Base-by-base conservation (phyloP, 2,797 vertebrate genomes). In the Ara ararauna region DNA sequence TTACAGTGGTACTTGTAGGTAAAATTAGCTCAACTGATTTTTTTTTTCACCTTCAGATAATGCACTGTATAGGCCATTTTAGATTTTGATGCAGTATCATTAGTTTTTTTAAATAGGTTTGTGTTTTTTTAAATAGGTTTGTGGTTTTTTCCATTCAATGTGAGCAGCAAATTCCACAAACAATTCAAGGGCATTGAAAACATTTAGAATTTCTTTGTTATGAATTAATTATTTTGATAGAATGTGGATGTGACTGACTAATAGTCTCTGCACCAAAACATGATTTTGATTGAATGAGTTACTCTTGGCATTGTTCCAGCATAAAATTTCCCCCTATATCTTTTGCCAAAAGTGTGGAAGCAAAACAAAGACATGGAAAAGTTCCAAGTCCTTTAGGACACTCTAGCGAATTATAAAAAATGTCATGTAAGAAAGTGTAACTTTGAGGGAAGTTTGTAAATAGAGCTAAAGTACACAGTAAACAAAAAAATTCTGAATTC, bases 231-330 rank as follows among this genome's bases (percentile, higher is more conserved):
- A 94, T 97, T 97, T 90, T 89, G 53, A 45, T 85, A 92, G 89
- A 92, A 96, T 71, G 73, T 90, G 83, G 44, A 58, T 90, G 85
- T 87, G 94, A 94, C 90, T 93, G 90, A 91, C 83, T 96, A 95
- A 96, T 93, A 93, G 61, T 56, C 76, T 83, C 32, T 91, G 72
- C 77, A 89, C 27, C 64, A 93, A 91, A 83, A 91, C 87, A 86
- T 80, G 20, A 85, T 93, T 97, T 97, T 97, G 95, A 96, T 96
- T 89, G 89, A 96, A 96, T 95, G 81, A 87, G 56, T 56, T 96
- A 87, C 42, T 81, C 47, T 67, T 90, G 94, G 76, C 61, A 67
- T 36, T 40, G 27, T 70, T 92, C 85, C 96, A 95, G 87, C 70
- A 93, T 78, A 90, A 76, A 84, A 91, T 93, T 92, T 14, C 29